phyloP scores from a whole-genome alignment of 2,113 vertebrate genomes.

The Todiramphus saurophagus region DNA sequence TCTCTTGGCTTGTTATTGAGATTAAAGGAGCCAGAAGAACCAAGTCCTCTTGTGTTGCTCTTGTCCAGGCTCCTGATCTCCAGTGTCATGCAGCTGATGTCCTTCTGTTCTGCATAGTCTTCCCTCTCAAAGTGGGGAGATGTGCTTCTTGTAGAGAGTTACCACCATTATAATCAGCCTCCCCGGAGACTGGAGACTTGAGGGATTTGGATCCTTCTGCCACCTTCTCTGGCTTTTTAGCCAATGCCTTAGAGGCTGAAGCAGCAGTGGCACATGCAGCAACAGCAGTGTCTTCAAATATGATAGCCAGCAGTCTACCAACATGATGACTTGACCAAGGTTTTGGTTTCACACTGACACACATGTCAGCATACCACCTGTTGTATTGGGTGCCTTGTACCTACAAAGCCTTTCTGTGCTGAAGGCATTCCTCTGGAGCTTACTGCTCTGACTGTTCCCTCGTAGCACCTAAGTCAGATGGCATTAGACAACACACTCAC shows the following conservation, averaged over 20 bases:
- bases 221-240: not conserved
- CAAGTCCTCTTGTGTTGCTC: not conserved
- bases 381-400: not conserved
- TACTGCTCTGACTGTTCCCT: not conserved
- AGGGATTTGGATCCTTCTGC: not conserved
- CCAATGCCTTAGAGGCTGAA: not conserved
- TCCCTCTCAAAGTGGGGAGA: not conserved
- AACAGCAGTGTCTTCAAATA: not conserved
- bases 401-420: not conserved
- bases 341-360: not conserved
- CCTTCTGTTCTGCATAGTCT: not conserved
- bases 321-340: not conserved
- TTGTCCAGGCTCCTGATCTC: not conserved
- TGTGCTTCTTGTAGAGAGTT: not conserved
- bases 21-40: not conserved
- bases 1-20: not conserved
- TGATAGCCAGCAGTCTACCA: not conserved
- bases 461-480: not conserved
- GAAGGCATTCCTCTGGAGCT: not conserved
- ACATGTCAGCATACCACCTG: not conserved
- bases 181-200: not conserved
- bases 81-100: not conserved
- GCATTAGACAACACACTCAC: not conserved
- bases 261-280: not conserved
- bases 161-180: not conserved